Evolutionary conservation across 2,113 vertebrate species (phyloP).

Genomic region (Danio rerio): DNA sequence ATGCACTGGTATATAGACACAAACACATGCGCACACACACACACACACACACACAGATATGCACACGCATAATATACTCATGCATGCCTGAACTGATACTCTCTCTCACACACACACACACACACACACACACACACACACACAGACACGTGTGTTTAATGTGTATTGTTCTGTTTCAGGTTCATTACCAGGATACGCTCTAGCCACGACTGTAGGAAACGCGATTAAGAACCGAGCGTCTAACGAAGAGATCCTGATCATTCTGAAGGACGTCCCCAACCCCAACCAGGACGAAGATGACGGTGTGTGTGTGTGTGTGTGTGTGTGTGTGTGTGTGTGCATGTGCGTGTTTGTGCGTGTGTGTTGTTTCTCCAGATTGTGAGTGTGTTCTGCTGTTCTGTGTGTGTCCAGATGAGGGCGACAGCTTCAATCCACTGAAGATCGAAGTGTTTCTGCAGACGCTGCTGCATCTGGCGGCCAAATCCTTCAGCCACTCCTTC

Average conservation of each 20-base stretch:
- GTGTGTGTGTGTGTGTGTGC: no score
- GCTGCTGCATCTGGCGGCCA: slow-evolving; percentile 91
- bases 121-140: no score
- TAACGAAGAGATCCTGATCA: slow-evolving; percentile 91
- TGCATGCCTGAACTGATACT: no score
- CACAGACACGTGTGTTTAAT: neutral
- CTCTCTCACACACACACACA: no score
- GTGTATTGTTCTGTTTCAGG: slow-evolving; percentile 69
- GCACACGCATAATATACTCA: no score
- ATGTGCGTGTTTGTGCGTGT: no score
- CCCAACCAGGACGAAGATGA: slow-evolving; percentile 97
- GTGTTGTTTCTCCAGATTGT: no score
- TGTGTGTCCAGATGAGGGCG: slow-evolving; percentile 85
- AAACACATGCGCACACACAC: no score
- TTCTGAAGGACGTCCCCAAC: slow-evolving; percentile 95
- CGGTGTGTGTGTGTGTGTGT: slow-evolving; percentile 71
- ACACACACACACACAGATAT: no score
- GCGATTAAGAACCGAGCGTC: slow-evolving; percentile 95
- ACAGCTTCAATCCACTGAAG: slow-evolving; percentile 95
- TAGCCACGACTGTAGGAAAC: slow-evolving; percentile 84
- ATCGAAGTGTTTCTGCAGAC: slow-evolving; percentile 97
- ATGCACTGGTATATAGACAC: no score
- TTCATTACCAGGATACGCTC: slow-evolving; percentile 88
- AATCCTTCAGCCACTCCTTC: slow-evolving; percentile 98
- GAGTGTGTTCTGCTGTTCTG: neutral